Evolutionary conservation across 2,797 vertebrate species (phyloP).

Genomic region (Caiman crocodilus): DNA sequence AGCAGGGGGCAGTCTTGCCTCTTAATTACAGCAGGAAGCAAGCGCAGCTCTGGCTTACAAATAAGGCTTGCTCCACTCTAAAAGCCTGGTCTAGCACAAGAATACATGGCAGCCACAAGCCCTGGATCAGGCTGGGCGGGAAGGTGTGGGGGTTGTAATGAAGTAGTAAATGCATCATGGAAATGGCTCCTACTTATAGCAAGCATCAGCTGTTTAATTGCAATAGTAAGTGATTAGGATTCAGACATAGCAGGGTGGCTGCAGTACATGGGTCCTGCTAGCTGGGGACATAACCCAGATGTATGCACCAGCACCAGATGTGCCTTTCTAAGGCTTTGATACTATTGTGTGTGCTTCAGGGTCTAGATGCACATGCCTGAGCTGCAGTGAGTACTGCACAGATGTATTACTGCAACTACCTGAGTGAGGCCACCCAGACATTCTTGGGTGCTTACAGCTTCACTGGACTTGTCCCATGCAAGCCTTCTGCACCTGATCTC

Average conservation of each 20-base stretch:
- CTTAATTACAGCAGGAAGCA: slow-evolving; percentile 53
- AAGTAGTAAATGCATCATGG: not conserved
- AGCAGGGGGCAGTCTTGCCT: not conserved
- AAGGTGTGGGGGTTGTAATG: not conserved
- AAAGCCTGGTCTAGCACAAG: not conserved
- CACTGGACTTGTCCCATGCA: not conserved
- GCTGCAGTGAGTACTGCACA: not conserved
- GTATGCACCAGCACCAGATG: not conserved
- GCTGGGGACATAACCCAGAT: not conserved
- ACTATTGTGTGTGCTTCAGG: fast-evolving
- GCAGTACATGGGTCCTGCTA: fast-evolving
- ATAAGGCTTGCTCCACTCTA: not conserved
- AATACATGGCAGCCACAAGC: fast-evolving
- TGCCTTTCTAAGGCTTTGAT: not conserved
- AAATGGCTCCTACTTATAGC: not conserved
- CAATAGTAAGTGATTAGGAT: fast-evolving
- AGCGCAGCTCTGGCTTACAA: not conserved
- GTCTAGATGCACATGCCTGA: not conserved
- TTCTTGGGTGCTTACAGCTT: not conserved
- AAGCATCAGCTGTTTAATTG: not conserved
- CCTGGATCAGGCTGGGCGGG: not conserved
- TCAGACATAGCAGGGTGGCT: not conserved
- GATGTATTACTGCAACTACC: fast-evolving
- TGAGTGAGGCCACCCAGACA: not conserved
- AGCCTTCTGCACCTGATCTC: not conserved